Evolutionary conservation across 2,888 invertebrate species (phyloP), one percentile per base, ranked within the genome.

Genomic region (Coelinius sp.): DNA sequence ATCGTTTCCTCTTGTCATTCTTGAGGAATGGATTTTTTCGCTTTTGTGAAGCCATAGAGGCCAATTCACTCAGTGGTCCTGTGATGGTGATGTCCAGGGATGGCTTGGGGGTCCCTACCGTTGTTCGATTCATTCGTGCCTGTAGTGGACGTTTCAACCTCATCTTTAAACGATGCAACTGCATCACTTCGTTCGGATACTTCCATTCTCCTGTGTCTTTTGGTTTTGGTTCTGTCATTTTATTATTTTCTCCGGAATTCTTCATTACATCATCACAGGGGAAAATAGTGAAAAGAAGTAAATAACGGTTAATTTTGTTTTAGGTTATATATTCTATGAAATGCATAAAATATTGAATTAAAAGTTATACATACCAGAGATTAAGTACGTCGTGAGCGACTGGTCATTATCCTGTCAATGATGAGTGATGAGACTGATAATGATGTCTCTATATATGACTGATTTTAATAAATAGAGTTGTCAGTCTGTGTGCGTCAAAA

Each of bases 91-190:
- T 76, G 85, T 86, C 78, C 86, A 86, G 80, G 77, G 78, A 75
- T 64, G 82, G 83, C 56, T 84, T 83, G 0, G 77, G 81, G 41
- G 82, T 83, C 52, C 79, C 78, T 1, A 81, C 71, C 20, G 80
- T 81, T 0, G 77, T 80, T 64, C 88, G 88, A 72, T 88, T 89
- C 77, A 93, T 90, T 71, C 93, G 90, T 74, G 93, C 94, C 88
- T 95, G 93, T 62, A 96, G 88, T 27, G 94, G 94, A 86, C 91
- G 92, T 85, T 95, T 94, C 84, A n/a, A n/a, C n/a, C 93, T 93
- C 80, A 92, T 90, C 85, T 94, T 94, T 74, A 95, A 86, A 77
- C 93, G 91, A 85, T 94, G 94, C 69, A 95, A 86, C 84, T 92
- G 92, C 93, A 95, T 93, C 12, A 92, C 90, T 79, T 91, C 89